Base-by-base conservation (phyloP, 2,113 vertebrate species). In the Cryptotis parvus region DNA sequence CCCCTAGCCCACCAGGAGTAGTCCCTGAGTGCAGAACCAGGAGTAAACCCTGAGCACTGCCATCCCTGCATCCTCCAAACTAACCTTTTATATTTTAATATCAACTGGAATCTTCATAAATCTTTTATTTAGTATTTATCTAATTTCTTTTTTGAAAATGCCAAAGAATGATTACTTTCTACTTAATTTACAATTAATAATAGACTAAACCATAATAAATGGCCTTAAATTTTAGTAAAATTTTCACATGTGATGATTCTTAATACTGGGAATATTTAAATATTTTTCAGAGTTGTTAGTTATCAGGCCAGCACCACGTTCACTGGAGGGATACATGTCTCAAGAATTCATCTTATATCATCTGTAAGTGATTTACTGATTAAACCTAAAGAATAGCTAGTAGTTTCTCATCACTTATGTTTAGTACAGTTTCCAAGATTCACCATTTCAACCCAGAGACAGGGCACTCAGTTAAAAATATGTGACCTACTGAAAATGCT, bases 111-210 rank as follows among this genome's bases (percentile, higher is more conserved):
- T 61, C 1, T 78, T 89, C 77, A 76, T 76, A 90, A 72, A 11
- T 35, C 87, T 58, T 89, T 4, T 79, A 1, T 83, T 88, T 80
- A 45, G 18, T 49, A 82, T 55, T 92, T 82, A 88, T 22, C 55
- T 20, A 83, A 58, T 5, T 58, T 89, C 12, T 91, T 41, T n/a
- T 91, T 92, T 70, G 15, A 84, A 90, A 90, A 84, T 85, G 43
- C 0, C 31, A 73, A 87, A 87, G 41, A 76, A 77, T 76, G 2
- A 1, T 35, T 9, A 35, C 76, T 91, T 94, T 89, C 68, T 74
- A 24, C 52, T 93, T 89, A 3, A 26, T 82, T 91, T 65, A 55
- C 37, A 75, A 82, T 35, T 88, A 91, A 70, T 45, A 89, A 80
- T 85, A 92, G 68, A 83, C 29, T 43, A 91, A 87, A 27, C 45